Percentiles rank a stretch among this genome's conserved stretches.
Evolutionary conservation across 2,797 vertebrate species (phyloP).

Genomic region (Squalus acanthias): DNA sequence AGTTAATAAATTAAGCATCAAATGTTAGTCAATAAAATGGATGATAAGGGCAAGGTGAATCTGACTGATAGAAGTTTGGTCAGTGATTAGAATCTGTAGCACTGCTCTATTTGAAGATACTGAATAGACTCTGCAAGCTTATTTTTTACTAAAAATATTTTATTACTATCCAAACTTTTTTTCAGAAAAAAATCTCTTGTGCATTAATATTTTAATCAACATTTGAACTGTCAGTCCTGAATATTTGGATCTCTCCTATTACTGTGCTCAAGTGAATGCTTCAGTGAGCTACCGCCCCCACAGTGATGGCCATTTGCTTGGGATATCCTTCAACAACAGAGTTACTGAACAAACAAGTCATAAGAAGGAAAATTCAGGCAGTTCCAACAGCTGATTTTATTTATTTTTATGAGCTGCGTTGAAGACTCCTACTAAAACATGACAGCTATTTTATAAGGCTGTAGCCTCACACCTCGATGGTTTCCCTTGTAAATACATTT

Average conservation of each 20-base stretch:
- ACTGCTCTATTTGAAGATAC: not conserved
- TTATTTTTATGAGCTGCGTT: not conserved
- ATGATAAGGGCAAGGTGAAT: not conserved
- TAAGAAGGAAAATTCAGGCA: not conserved
- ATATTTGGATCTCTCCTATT: not conserved
- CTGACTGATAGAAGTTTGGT: not conserved
- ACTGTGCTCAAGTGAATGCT: not conserved
- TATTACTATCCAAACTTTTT: not conserved
- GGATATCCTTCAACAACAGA: not conserved
- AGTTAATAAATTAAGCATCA: not conserved
- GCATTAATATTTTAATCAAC: not conserved
- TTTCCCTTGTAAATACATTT: not conserved
- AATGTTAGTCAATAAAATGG: not conserved
- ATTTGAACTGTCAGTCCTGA: not conserved
- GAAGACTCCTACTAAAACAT: not conserved
- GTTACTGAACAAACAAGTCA: not conserved
- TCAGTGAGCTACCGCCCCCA: not conserved
- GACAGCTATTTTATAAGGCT: not conserved
- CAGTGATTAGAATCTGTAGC: not conserved
- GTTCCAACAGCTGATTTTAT: not conserved
- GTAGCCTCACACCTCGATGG: not conserved
- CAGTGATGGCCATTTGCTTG: not conserved
- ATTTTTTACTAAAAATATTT: not conserved
- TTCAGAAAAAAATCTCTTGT: not conserved
- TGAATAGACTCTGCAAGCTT: not conserved